These are phyloP conservation scores for Otolemur garnettii DNA, from an alignment of 2,113 vertebrate genomes.

Conservation along the genomic window DNA sequence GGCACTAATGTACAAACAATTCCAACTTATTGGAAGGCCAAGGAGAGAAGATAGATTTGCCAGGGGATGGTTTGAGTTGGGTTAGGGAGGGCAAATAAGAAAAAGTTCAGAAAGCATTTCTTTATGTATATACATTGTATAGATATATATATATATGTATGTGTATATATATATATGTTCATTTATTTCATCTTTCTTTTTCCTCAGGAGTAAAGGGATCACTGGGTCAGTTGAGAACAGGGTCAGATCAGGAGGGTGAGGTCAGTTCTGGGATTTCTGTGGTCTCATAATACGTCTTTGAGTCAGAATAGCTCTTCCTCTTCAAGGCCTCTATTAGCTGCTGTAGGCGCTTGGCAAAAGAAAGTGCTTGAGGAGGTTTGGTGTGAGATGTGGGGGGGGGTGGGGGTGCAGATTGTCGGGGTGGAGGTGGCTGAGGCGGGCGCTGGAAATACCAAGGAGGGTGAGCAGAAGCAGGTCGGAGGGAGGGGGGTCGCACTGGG, in stretches of 20 bases:
- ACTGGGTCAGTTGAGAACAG: neutral
- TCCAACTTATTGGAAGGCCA: neutral
- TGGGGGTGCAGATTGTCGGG: accelerated
- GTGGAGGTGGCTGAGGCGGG: neutral
- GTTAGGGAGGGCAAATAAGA: neutral
- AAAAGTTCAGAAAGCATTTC: slow-evolving; percentile 36
- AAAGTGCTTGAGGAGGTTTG: neutral
- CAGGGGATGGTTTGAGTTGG: neutral
- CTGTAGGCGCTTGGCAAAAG: slow-evolving; percentile 68
- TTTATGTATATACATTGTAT: neutral
- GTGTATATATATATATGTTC: neutral
- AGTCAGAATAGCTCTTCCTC: neutral
- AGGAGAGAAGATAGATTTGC: too few species aligned
- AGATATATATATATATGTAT: neutral
- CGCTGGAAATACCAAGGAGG: neutral
- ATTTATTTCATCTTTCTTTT: slow-evolving; percentile 26
- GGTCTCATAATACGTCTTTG: neutral
- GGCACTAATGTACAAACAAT: neutral
- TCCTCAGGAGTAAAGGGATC: neutral
- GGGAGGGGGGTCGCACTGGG: accelerated
- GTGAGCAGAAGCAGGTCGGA: neutral
- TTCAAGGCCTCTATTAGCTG: slow-evolving; percentile 61
- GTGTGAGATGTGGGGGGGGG: neutral
- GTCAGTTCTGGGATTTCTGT: neutral
- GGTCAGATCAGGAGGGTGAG: neutral